phyloP scores from a whole-genome alignment of 2,888 invertebrate species.

The Apodemia duryi region DNA sequence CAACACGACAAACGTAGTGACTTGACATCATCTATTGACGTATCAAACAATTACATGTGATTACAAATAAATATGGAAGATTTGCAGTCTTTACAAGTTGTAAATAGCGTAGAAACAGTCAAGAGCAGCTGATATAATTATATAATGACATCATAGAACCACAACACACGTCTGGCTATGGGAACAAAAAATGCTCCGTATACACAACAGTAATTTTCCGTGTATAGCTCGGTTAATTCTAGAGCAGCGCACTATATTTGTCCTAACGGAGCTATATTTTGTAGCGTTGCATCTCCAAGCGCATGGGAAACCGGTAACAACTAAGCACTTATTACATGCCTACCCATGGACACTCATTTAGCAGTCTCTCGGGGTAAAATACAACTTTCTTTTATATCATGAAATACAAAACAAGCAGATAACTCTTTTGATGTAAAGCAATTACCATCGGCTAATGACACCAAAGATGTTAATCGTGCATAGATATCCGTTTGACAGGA shows the following conservation, averaged over 20 bases:
- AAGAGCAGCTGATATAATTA: conserved; percentile 36
- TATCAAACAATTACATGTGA: background rate
- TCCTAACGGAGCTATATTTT: conserved; percentile 61
- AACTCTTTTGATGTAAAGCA: too few species aligned
- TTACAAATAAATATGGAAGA: conserved; percentile 9
- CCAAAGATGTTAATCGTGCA: too few species aligned
- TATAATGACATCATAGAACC: conserved; percentile 37
- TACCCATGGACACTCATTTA: conserved; percentile 42
- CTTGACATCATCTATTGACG: background rate
- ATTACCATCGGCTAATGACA: background rate
- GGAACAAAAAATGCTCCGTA: conserved; percentile 51
- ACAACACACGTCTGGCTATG: conserved; percentile 38
- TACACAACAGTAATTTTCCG: conserved; percentile 58
- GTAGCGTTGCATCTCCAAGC: conserved; percentile 47
- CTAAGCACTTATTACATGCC: conserved; percentile 32
- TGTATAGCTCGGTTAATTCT: conserved; percentile 57
- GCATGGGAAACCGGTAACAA: conserved; percentile 52
- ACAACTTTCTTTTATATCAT: conserved; percentile 29
- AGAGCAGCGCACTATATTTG: conserved; percentile 59
- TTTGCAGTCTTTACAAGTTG: conserved; percentile 5
- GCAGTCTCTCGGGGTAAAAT: conserved; percentile 53
- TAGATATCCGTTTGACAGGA: too few species aligned
- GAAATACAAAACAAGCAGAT: too few species aligned
- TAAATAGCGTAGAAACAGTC: conserved; percentile 35
- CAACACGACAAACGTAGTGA: background rate